Evolutionary conservation across 2,888 invertebrate genomes (phyloP).

Genomic region (Xanthostigma xanthostigma): DNA sequence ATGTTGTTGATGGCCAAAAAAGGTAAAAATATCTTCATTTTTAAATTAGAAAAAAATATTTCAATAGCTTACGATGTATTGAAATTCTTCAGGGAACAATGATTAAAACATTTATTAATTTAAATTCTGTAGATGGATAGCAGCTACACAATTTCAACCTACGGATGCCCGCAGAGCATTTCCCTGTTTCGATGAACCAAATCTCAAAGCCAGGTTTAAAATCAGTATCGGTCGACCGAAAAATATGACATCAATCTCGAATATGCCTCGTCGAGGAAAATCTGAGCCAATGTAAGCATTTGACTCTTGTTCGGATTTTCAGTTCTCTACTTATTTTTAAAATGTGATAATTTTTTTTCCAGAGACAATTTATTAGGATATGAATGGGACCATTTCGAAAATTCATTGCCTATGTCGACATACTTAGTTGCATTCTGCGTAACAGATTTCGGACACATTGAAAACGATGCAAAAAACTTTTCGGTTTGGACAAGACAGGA

Average conservation of each 20-base stretch:
- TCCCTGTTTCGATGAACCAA: conserved; percentile 81
- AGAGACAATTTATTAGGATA: conserved; percentile 45
- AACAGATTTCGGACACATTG: conserved; percentile 51
- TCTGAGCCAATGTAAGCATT: conserved; percentile 14
- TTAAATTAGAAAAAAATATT: too few relatives aligned
- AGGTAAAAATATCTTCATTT: conserved; percentile 34
- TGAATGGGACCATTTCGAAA: conserved; percentile 62
- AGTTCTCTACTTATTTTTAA: not conserved
- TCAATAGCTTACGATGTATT: not conserved
- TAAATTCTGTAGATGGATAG: conserved; percentile 50
- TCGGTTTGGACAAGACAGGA: conserved; percentile 56
- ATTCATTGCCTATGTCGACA: conserved; percentile 76
- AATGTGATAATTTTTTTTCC: conserved; percentile 10
- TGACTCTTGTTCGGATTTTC: not conserved
- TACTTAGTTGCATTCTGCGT: conserved; percentile 77
- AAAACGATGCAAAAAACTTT: conserved; percentile 36
- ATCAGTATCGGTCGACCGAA: conserved; percentile 56
- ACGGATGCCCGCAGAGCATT: conserved; percentile 70
- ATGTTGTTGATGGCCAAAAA: conserved; percentile 48
- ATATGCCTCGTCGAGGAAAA: conserved; percentile 43
- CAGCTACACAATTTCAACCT: conserved; percentile 68
- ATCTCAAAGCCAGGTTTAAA: conserved; percentile 64
- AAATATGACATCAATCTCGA: conserved; percentile 62
- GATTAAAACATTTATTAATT: not conserved
- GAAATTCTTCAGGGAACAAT: not conserved